Evolutionary conservation across 1,140 invertebrate genomes (phyloP), one percentile per base, ranked within the genome.

Genomic region (Brachionus angularis): DNA sequence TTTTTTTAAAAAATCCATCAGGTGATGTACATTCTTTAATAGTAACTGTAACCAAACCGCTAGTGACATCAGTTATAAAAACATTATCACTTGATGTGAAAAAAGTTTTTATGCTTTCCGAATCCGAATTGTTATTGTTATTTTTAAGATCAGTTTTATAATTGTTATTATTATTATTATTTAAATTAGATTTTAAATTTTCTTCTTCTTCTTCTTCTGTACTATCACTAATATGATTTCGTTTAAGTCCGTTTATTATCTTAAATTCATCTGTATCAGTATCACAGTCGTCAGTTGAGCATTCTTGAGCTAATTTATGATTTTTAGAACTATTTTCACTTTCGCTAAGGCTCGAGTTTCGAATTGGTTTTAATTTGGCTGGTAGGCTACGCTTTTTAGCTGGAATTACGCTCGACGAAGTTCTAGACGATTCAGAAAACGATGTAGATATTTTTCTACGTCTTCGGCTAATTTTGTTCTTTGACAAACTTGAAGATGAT

Each of bases 11-110:
- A 67, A 67, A 67, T 10, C 62, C 62, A 47, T 67, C 42, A 1
- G 62, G 62, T 34, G 62, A 47, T 12, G 36, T 50, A 18, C 27
- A 67, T 23, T 67, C 62, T 47, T 67, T 46, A 25, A 67, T 67
- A 16, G 62, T 67, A 12, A 67, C 62, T 5, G 62, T 67, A 12
- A 67, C 39, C 2, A 67, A 27, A 14, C 62, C 62, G 18, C 62
- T 67, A 25, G 62, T 67, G 18, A 67, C 36, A 25, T 67, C 47
- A 16, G 62, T 67, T 5, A 67, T 67, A 14, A 67, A 27, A n/a
- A 67, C 31, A n/a, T 67, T 42, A 23, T 67, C 62, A 14, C 21
- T 50, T n/a, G 62, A 21, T 1, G 62, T 67, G 21, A 67, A 34
- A 27, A 67, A 67, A 10, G 62, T 67, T 5, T 46, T 67, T 1